Percentiles rank a stretch among this genome's conserved stretches.
phyloP scores from a whole-genome alignment of 2,888 invertebrate species.

The Drosophila differens region DNA sequence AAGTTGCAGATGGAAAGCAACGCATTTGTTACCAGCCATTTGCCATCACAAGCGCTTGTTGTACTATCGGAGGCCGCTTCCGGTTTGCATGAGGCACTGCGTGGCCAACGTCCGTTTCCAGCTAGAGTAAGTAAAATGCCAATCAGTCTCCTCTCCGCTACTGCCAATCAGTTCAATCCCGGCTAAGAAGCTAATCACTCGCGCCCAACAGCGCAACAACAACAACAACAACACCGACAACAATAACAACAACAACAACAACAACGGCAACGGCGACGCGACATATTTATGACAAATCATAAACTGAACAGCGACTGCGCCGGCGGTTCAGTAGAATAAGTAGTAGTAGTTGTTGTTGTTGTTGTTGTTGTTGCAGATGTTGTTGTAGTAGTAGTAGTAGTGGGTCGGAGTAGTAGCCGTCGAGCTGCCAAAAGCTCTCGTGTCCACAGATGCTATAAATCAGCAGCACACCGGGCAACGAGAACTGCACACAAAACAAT shows the following conservation, averaged over 20 bases:
- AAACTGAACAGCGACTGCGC: conserved; percentile 48
- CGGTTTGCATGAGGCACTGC: conserved; percentile 90
- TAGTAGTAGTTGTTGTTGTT: neutral
- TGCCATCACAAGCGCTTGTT: conserved; percentile 91
- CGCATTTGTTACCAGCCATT: conserved; percentile 90
- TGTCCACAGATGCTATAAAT: conserved; percentile 75
- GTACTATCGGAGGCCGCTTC: conserved; percentile 91
- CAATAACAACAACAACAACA: neutral
- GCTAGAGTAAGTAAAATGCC: conserved; percentile 87
- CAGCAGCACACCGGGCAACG: conserved; percentile 78
- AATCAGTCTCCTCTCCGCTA: conserved; percentile 32
- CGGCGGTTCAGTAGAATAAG: conserved; percentile 17
- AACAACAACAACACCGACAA: neutral
- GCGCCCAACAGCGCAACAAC: neutral
- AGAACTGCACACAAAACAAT: conserved; percentile 60
- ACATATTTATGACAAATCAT: conserved; percentile 80
- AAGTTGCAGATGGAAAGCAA: conserved; percentile 89
- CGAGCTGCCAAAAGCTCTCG: conserved; percentile 62
- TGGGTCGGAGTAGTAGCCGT: conserved; percentile 10
- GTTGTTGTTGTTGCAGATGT: neutral
- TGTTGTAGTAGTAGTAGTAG: neutral
- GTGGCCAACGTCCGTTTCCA: conserved; percentile 91
- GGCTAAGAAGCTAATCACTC: conserved; percentile 4
- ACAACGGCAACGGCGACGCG: conserved; percentile 35
- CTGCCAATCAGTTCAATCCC: conserved; percentile 29